phyloP scores from a whole-genome alignment of 2,888 invertebrate species.

The Pyrgus malvae region DNA sequence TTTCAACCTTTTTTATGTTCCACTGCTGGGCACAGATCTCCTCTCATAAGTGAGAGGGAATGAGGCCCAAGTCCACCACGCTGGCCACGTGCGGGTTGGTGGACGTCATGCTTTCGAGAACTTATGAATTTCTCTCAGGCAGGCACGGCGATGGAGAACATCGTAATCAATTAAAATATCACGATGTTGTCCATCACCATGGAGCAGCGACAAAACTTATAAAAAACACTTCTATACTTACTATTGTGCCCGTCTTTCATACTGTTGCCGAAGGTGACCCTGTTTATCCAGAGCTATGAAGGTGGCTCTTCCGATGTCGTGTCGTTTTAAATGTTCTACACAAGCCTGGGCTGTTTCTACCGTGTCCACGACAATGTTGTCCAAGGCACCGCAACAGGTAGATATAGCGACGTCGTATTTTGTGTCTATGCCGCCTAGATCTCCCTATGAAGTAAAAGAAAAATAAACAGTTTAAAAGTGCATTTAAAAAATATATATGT shows the following conservation, averaged over 20 bases:
- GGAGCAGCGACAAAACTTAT: no score
- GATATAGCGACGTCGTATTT: constrained; percentile 98
- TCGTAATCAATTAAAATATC: no score
- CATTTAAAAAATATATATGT: background rate
- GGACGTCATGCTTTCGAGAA: no score
- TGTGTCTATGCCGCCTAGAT: constrained; percentile 95
- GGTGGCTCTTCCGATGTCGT: constrained; percentile 91
- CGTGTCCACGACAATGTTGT: constrained; percentile 95
- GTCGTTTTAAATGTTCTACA: constrained; percentile 88
- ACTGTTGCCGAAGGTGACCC: constrained; percentile 73
- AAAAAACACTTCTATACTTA: constrained; percentile 42
- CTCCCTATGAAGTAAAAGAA: constrained; percentile 84
- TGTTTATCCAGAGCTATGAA: constrained; percentile 96
- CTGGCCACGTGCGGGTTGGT: no score
- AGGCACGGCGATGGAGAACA: no score
- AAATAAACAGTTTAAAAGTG: background rate
- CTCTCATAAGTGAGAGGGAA: no score
- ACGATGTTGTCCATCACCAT: no score
- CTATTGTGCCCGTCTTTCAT: constrained; percentile 43
- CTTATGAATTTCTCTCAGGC: no score
- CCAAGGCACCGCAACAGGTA: constrained; percentile 94
- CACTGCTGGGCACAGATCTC: no score
- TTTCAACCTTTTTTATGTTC: no score
- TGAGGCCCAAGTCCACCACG: no score
- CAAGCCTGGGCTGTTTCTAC: constrained; percentile 92